A percentile compares a stretch with the other conserved stretches of the same genome.
Evolutionary conservation across 2,888 invertebrate species (phyloP).

Genomic region (Pyrocoelia pectoralis): DNA sequence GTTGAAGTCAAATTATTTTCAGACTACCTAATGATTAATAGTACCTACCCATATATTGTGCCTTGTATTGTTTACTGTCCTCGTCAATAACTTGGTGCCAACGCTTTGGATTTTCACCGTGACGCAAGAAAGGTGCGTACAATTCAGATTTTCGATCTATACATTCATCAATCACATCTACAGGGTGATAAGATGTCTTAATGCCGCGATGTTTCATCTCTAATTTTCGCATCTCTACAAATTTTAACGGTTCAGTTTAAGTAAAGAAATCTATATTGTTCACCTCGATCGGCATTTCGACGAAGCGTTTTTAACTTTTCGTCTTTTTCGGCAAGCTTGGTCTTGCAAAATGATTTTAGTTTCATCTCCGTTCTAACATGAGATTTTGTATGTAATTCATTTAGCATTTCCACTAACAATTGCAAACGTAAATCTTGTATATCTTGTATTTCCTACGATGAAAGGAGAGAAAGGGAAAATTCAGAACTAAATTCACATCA

Average conservation of each 20-base stretch:
- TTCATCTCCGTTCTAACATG: conserved; percentile 60
- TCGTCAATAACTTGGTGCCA: conserved; percentile 64
- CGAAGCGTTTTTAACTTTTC: conserved; percentile 66
- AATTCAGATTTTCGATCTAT: conserved; percentile 68
- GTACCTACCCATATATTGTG: conserved; percentile 53
- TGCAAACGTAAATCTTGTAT: conserved; percentile 74
- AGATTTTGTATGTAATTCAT: conserved; percentile 63
- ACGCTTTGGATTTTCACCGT: conserved; percentile 71
- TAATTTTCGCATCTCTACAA: conserved; percentile 62
- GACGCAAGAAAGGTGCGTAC: conserved; percentile 69
- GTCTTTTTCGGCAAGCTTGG: conserved; percentile 65
- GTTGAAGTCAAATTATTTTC: neutral
- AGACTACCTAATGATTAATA: neutral
- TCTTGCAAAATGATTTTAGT: conserved; percentile 63
- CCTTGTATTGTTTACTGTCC: conserved; percentile 49
- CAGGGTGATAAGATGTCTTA: conserved; percentile 56
- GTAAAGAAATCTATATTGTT: too few species aligned
- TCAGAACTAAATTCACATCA: too few species aligned
- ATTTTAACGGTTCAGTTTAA: too few species aligned
- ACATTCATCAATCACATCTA: conserved; percentile 62
- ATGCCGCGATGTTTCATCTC: conserved; percentile 56
- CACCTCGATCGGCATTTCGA: conserved; percentile 63
- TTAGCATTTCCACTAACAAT: conserved; percentile 71
- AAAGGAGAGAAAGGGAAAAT: too few species aligned
- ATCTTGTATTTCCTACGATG: conserved; percentile 72